Conservation (phyloP, 2,888 invertebrate species). For the Ennomos fuscantarius region DNA sequence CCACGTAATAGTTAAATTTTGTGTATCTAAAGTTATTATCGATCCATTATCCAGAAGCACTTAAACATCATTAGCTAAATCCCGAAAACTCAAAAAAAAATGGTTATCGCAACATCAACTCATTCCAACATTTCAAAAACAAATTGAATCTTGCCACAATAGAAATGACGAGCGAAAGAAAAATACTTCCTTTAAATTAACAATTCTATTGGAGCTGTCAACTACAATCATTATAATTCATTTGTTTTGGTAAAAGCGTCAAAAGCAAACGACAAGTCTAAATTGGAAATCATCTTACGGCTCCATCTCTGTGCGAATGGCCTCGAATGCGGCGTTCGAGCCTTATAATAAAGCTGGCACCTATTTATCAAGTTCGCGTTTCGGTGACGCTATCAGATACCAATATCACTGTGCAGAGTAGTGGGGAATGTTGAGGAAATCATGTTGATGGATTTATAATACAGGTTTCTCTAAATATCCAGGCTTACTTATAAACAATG, state of each 20-base stretch:
- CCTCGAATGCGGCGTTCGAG: conserved; percentile 17
- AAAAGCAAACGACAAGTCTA: conserved; percentile 4
- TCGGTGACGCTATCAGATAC: conserved; percentile 52
- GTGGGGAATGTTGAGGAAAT: conserved; percentile 1
- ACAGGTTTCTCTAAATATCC: too few relatives aligned
- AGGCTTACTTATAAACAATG: too few relatives aligned
- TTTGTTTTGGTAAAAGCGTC: conserved; percentile 5
- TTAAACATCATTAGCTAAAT: too few relatives aligned
- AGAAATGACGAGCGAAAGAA: not conserved
- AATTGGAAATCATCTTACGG: conserved; percentile 19
- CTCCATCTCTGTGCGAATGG: conserved; percentile 12
- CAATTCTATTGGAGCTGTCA: not conserved
- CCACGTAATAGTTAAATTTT: too few relatives aligned
- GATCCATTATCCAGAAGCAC: too few relatives aligned
- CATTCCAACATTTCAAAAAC: too few relatives aligned
- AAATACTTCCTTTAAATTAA: conserved; percentile 3
- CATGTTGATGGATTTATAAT: too few relatives aligned
- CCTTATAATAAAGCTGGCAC: conserved; percentile 33
- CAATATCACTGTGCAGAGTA: conserved; percentile 45
- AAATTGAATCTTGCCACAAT: too few relatives aligned
- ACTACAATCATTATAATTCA: conserved; percentile 8
- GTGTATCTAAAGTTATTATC: too few relatives aligned
- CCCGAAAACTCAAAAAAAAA: not conserved
- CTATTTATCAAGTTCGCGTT: conserved; percentile 38
- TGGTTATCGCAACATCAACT: not conserved